Conservation (phyloP, 2,888 invertebrate genomes). For the Polydrusus tereticollis region DNA sequence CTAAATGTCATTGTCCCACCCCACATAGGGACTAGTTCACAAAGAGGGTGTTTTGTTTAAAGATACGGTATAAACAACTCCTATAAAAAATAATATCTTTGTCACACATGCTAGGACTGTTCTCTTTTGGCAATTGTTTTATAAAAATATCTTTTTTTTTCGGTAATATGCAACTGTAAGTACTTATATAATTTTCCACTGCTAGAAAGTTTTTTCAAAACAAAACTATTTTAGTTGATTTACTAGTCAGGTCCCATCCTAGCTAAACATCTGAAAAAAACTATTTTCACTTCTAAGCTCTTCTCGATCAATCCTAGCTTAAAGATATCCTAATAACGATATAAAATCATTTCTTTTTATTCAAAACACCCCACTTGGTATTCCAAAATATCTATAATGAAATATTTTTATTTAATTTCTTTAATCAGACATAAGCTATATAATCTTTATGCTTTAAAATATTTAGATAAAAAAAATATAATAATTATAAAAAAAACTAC, state of each 20-base stretch:
- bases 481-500: background rate
- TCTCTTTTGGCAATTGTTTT: no score
- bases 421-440: constrained; percentile 9
- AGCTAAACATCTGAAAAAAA: no score
- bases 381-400: background rate
- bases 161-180: no score
- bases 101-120: no score
- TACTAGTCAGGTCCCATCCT: no score
- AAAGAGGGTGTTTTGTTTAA: constrained; percentile 17
- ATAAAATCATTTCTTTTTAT: background rate
- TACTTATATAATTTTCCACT: no score
- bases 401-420: constrained; percentile 11
- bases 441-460: constrained; percentile 6
- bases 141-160: no score
- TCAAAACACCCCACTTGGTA: constrained; percentile 9
- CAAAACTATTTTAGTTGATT: no score
- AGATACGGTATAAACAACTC: background rate
- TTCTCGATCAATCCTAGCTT: no score
- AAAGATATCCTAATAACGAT: background rate
- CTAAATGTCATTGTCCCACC: constrained; percentile 20
- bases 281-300: no score
- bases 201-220: no score
- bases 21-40: background rate
- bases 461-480: background rate
- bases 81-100: background rate